A percentile compares a stretch with the other conserved stretches of the same genome.
Conservation (phyloP, 2,797 vertebrate species). For the Jordanella pulchra region DNA sequence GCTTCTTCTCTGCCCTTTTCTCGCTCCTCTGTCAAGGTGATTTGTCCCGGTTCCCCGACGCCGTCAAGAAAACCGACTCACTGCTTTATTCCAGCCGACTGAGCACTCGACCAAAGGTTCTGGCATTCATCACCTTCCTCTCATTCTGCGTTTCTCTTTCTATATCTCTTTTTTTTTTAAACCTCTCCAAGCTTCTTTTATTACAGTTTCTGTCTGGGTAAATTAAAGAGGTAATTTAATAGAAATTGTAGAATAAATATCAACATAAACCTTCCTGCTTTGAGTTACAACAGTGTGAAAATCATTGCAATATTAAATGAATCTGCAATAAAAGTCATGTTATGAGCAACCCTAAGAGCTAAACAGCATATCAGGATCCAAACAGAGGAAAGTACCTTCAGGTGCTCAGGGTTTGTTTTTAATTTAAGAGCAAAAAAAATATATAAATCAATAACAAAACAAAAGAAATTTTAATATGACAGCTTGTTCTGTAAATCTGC, state of each 20-base stretch:
- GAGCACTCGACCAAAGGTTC: slow-evolving; percentile 57
- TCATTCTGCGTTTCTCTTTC: slow-evolving; percentile 27
- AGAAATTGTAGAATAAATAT: not conserved
- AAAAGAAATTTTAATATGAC: not conserved
- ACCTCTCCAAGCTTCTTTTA: slow-evolving; percentile 1
- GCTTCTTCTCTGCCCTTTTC: slow-evolving; percentile 63
- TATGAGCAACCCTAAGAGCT: not conserved
- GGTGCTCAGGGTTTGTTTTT: not conserved
- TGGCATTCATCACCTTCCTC: slow-evolving; percentile 56
- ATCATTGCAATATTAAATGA: not conserved
- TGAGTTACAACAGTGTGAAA: not conserved
- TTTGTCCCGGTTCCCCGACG: slow-evolving; percentile 61
- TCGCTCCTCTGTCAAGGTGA: slow-evolving; percentile 55
- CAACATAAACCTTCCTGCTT: not conserved
- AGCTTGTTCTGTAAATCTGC: not conserved
- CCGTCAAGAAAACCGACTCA: slow-evolving; percentile 54
- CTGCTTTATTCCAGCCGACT: slow-evolving; percentile 67
- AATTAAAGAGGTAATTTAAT: slow-evolving; percentile 14
- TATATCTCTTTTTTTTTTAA: not conserved
- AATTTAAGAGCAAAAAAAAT: not conserved
- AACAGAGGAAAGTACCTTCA: not conserved
- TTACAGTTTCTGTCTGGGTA: not conserved
- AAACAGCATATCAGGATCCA: not conserved
- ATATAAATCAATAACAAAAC: not conserved
- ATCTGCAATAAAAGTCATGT: not conserved